Base-by-base conservation (phyloP, 2,888 invertebrate species). In the Asteroscopus sphinx region DNA sequence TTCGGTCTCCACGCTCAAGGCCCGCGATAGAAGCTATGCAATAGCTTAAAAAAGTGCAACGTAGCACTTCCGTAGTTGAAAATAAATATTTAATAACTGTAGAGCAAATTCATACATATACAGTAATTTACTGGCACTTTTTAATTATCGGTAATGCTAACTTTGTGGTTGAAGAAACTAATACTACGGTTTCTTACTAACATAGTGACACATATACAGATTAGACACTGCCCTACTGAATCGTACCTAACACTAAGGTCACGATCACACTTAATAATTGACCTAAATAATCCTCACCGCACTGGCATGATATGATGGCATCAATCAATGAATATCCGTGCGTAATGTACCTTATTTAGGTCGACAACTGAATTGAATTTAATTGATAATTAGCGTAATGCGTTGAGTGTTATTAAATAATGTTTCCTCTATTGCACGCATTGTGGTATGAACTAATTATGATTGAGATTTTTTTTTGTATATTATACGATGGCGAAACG, bases 321-420 rank as follows among this genome's bases (percentile, higher is more conserved):
- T 55, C 71, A 73, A 71, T 76, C 65, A 76, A 66, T 65, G 53
- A 63, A 45, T 60, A 67, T 47, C 54, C 71, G 48, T 73, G 58
- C 42, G 53, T 51, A 65, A 41, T 56, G 37, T 25, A 36, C 54
- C 54, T 48, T 73, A 76, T 76, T 63, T 68, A 63, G 75, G 76
- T 71, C 71, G 69, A 49, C 73, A 62, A 80, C 72, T 76, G 65
- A 49, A 72, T 74, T 71, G 74, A 76, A 80, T 79, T 76, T 71
- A 47, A 59, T 44, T 51, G 53, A 60, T 65, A 60, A 71, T 76
- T 59, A 72, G 32, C 42, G 37, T 73, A 61, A 61, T 64, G 30
- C 45, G n/a, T 30, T 58, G 53, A 49, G 54, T 70, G 54, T 30
- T 40, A 51, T 56, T 60, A 55, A 53, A 57, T 58, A 52, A 64